Conservation (phyloP, 2,797 vertebrate genomes). For the Glossophaga mutica region DNA sequence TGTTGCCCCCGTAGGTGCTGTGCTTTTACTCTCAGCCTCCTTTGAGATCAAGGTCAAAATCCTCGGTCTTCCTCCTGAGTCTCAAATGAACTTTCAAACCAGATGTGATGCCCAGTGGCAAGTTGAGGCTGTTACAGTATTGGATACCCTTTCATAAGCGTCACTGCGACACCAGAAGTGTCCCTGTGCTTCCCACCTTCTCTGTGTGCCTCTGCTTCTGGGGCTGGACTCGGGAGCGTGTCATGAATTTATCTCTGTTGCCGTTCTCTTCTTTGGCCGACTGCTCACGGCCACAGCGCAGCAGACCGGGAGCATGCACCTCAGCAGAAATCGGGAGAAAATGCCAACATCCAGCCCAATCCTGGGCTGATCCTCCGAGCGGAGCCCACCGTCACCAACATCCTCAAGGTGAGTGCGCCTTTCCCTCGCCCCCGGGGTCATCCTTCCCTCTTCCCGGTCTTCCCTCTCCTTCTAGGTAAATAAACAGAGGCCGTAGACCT, state of each 20-base stretch:
- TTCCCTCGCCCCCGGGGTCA: background rate
- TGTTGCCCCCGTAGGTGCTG: background rate
- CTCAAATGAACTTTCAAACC: background rate
- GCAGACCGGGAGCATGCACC: conserved; percentile 93
- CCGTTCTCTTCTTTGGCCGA: background rate
- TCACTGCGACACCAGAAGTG: background rate
- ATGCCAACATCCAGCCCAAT: conserved; percentile 97
- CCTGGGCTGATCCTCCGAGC: conserved; percentile 95
- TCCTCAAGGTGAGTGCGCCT: conserved; percentile 89
- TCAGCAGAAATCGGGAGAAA: conserved; percentile 92
- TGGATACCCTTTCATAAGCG: background rate
- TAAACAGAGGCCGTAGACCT: background rate
- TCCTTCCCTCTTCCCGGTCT: background rate
- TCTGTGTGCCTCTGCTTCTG: background rate
- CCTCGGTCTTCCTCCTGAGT: background rate
- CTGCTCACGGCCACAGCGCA: conserved; percentile 74
- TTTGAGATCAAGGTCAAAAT: background rate
- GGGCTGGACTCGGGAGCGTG: background rate
- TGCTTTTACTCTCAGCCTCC: background rate
- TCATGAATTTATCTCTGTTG: background rate
- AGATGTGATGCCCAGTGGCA: background rate
- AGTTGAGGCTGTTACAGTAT: accelerated
- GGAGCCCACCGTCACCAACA: conserved; percentile 98
- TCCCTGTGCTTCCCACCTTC: background rate
- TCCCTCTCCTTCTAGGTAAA: background rate